Conservation (phyloP, 2,113 vertebrate genomes). For the Zosterops borbonicus region DNA sequence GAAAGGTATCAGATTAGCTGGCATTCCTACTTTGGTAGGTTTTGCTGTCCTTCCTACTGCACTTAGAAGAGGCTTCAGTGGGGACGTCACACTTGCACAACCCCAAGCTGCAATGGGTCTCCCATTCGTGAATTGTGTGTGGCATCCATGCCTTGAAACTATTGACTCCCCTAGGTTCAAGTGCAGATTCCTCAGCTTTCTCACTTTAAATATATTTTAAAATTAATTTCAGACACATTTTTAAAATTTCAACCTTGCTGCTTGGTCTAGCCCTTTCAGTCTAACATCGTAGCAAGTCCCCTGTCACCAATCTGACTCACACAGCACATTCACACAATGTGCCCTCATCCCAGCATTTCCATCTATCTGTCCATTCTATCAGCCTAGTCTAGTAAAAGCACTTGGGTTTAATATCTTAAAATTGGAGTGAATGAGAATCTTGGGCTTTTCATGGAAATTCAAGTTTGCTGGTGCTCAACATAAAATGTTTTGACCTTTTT, state of each 20-base stretch:
- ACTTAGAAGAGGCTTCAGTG: not conserved
- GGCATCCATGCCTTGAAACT: not conserved
- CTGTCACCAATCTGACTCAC: not conserved
- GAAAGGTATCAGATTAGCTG: not conserved
- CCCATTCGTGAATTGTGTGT: not conserved
- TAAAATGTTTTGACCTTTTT: not conserved
- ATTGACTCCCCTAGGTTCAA: not conserved
- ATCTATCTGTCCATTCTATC: not conserved
- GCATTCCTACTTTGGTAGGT: not conserved
- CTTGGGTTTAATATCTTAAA: not conserved
- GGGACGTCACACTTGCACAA: no score
- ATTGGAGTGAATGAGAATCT: not conserved
- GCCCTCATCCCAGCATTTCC: not conserved
- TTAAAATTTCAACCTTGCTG: not conserved
- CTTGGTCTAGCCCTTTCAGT: not conserved
- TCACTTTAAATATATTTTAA: not conserved
- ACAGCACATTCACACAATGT: not conserved
- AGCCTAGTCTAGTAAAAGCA: not conserved
- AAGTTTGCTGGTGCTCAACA: not conserved
- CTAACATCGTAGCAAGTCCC: rapidly evolving
- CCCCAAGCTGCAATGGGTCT: not conserved
- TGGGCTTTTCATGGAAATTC: not conserved
- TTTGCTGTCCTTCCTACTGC: not conserved
- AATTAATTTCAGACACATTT: not conserved
- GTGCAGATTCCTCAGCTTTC: not conserved